phyloP scores from a whole-genome alignment of 2,797 vertebrate species.

The Perdix hodgsoniae region DNA sequence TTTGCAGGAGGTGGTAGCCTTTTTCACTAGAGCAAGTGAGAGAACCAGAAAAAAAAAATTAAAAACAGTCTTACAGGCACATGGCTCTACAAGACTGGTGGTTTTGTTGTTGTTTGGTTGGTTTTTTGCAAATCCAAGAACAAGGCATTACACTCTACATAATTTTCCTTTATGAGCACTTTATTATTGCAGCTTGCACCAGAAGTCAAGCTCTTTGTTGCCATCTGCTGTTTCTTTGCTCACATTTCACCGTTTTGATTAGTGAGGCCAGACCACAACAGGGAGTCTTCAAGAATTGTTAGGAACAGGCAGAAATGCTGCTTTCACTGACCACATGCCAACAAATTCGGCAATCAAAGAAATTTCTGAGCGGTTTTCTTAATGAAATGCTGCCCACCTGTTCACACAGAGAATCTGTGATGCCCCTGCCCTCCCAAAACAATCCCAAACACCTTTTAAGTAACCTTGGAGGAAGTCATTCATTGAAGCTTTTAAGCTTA shows the following conservation, averaged over 20 bases:
- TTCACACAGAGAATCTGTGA: fast-evolving
- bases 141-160: background rate
- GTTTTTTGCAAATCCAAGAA: background rate
- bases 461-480: background rate
- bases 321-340: background rate
- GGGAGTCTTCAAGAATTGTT: background rate
- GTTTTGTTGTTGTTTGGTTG: too few species aligned
- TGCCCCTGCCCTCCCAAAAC: background rate
- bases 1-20: background rate
- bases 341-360: background rate
- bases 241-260: background rate
- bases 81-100: background rate
- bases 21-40: background rate
- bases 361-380: background rate
- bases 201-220: conserved; percentile 51
- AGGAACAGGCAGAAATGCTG: background rate
- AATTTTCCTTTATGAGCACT: background rate
- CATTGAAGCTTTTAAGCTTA: background rate
- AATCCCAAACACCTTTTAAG: background rate
- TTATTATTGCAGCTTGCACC: background rate
- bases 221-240: conserved; percentile 55
- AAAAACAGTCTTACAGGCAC: background rate
- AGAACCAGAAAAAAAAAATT: background rate
- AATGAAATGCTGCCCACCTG: background rate
- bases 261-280: background rate